Conservation (phyloP, 2,888 invertebrate genomes). For the Habrosyne pyritoides region DNA sequence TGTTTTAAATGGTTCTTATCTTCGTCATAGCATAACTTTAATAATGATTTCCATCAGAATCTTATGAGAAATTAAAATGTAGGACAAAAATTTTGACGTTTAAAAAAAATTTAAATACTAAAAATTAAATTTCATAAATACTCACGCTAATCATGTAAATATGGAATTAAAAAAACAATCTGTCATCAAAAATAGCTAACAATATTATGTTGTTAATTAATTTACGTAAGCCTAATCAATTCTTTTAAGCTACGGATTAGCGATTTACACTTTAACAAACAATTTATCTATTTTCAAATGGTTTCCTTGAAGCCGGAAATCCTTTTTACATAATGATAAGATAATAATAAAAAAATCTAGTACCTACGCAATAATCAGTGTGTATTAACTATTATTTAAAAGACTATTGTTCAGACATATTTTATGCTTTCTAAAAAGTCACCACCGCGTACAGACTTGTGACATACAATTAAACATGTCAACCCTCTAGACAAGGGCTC, state of each 20-base stretch:
- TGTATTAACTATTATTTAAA: too few species aligned
- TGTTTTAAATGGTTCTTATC: too few species aligned
- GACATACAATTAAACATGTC: background rate
- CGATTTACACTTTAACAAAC: background rate
- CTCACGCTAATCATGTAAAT: too few species aligned
- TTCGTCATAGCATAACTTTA: too few species aligned
- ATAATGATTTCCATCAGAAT: too few species aligned
- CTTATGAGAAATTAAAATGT: too few species aligned
- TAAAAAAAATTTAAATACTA: too few species aligned
- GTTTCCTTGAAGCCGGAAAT: background rate
- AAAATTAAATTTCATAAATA: too few species aligned
- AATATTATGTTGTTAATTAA: background rate
- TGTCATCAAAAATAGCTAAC: background rate
- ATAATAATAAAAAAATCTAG: background rate
- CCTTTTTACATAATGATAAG: background rate
- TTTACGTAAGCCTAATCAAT: too few species aligned
- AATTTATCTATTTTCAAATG: background rate
- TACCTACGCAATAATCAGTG: background rate
- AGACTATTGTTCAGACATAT: background rate
- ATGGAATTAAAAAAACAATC: background rate
- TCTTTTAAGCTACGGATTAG: background rate
- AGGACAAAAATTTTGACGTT: too few species aligned
- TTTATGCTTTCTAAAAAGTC: background rate
- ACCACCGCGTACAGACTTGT: background rate
- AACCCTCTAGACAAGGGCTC: slow-evolving; percentile 9